Conservation (phyloP, 2,113 vertebrate genomes). For the Ophiodon elongatus region DNA sequence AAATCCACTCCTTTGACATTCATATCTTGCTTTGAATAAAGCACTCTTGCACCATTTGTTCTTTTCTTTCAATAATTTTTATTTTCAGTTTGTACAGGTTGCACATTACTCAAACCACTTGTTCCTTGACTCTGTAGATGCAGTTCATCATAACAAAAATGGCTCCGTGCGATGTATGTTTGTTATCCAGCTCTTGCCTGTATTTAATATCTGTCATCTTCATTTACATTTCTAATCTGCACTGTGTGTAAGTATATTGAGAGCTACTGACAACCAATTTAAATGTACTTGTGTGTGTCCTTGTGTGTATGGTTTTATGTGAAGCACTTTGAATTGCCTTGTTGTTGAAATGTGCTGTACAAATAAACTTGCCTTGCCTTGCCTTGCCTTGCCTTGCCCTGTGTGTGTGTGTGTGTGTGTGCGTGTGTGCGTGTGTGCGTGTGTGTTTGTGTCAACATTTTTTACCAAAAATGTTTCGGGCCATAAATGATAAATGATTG, state of each 20-base stretch:
- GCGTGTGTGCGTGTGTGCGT: too few relatives aligned
- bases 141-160: not conserved
- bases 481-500: not conserved
- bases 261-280: not conserved
- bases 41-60: not conserved
- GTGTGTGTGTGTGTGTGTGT: too few relatives aligned
- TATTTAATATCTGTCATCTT: not conserved
- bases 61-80: too few relatives aligned
- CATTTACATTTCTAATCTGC: not conserved
- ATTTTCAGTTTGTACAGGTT: too few relatives aligned
- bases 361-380: too few relatives aligned
- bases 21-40: not conserved
- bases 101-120: too few relatives aligned
- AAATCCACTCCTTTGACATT: not conserved
- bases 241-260: not conserved
- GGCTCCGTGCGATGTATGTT: not conserved
- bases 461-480: not conserved
- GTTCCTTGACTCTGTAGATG: not conserved
- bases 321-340: too few relatives aligned
- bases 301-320: too few relatives aligned
- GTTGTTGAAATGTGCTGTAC: too few relatives aligned
- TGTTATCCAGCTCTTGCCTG: not conserved
- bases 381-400: too few relatives aligned
- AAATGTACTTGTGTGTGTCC: not conserved
- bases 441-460: not conserved